Evolutionary conservation across 2,797 vertebrate species (phyloP).

Genomic region (Parambassis ranga): DNA sequence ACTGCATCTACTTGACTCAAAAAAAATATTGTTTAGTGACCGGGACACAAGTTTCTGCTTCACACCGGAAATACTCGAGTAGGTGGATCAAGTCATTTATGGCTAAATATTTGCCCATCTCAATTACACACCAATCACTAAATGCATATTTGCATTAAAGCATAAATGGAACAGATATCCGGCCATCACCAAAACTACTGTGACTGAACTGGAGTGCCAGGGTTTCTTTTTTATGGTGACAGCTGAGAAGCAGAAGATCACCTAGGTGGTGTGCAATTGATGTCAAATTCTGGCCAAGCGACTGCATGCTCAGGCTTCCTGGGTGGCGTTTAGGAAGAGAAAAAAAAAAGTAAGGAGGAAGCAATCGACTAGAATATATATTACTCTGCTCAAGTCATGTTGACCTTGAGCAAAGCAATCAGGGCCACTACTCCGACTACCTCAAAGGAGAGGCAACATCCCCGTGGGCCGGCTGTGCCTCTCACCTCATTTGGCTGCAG

Average conservation of each 20-base stretch:
- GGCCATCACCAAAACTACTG: slow-evolving; percentile 18
- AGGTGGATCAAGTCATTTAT: slow-evolving; percentile 35
- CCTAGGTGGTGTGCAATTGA: slow-evolving; percentile 48
- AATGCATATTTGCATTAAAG: background rate
- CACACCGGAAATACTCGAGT: background rate
- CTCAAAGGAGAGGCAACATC: slow-evolving; percentile 60
- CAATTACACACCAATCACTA: slow-evolving; percentile 12
- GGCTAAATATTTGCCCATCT: slow-evolving; percentile 8
- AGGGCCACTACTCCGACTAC: slow-evolving; percentile 51
- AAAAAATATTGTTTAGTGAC: too few species aligned
- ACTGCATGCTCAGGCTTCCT: slow-evolving; percentile 27
- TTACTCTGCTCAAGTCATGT: slow-evolving; percentile 51
- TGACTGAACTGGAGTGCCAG: slow-evolving; percentile 1
- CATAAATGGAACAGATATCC: background rate
- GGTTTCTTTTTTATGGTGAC: slow-evolving; percentile 24
- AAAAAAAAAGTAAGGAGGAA: background rate
- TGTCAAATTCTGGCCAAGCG: slow-evolving; percentile 48
- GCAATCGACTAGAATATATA: slow-evolving; percentile 59
- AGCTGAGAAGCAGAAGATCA: slow-evolving; percentile 47
- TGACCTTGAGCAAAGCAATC: slow-evolving; percentile 82
- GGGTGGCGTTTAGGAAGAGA: background rate
- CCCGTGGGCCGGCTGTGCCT: slow-evolving; percentile 59
- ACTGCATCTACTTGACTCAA: too few species aligned
- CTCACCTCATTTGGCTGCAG: slow-evolving; percentile 77
- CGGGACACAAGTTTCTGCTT: slow-evolving; percentile 1